phyloP scores from a whole-genome alignment of 2,888 invertebrate genomes.

The Aporophyla nigra region DNA sequence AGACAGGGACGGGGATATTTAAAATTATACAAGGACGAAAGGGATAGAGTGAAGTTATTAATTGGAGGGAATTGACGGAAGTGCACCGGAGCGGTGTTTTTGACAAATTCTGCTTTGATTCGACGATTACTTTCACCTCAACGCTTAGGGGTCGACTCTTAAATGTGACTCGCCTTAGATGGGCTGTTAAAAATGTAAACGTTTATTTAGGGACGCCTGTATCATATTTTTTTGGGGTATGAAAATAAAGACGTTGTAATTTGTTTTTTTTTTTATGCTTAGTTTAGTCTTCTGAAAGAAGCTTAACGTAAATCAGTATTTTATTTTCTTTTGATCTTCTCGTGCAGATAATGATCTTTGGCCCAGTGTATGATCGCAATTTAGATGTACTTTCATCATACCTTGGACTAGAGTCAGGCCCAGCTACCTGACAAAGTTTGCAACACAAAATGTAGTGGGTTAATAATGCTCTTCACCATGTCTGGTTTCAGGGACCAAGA shows the following conservation, averaged over 20 bases:
- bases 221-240: slow-evolving; percentile 60
- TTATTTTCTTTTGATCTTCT: neutral
- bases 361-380: neutral
- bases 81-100: slow-evolving; percentile 89
- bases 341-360: neutral
- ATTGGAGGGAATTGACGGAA: slow-evolving; percentile 90
- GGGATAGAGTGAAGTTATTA: slow-evolving; percentile 84
- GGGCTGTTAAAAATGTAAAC: slow-evolving; percentile 72
- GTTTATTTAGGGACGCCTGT: slow-evolving; percentile 59
- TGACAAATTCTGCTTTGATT: slow-evolving; percentile 91
- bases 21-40: slow-evolving; percentile 64
- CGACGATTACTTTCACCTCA: slow-evolving; percentile 89
- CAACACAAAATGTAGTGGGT: neutral
- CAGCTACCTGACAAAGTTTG: too few species aligned
- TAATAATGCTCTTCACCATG: neutral
- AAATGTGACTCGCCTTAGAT: slow-evolving; percentile 76
- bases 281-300: neutral
- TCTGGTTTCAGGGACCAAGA: too few species aligned
- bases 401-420: neutral
- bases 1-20: slow-evolving; percentile 75
- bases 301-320: neutral
- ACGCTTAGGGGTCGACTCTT: slow-evolving; percentile 83
- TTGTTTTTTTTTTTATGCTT: slow-evolving; percentile 23
- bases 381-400: neutral
- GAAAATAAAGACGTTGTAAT: slow-evolving; percentile 54